Evolutionary conservation across 2,888 invertebrate genomes (phyloP), one percentile per base, ranked within the genome.

Genomic region (Margaritifera margaritifera): DNA sequence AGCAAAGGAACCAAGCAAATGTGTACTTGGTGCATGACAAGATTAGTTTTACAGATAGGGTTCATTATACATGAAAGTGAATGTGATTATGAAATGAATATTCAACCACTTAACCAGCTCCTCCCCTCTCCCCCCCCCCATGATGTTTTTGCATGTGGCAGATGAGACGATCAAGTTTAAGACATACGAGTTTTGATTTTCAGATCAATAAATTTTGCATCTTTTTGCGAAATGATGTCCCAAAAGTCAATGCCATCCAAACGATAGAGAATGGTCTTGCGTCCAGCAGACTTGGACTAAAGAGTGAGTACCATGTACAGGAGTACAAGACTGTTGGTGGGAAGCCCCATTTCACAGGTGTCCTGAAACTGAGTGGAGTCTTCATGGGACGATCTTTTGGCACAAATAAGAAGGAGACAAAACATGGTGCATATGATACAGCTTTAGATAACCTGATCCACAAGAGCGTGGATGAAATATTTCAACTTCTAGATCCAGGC

Each of bases 361-460:
- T 74, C 3, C 71, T 85, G 11, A 71, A 62, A n/a, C 65, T 85
- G 25, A 72, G 74, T 50, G 75, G 72, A 1, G 75, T 82, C 19
- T 85, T 84, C 68, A 63, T 84, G 57, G 81, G 81, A 1, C 62
- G 84, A 15, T 74, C 79, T 42, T 78, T 83, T 2, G 78, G 77
- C 5, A 74, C 78, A 25, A 82, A 76, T 71, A 85, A 84, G 66
- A 83, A 82, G 55, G 83, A 82, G 22, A 71, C 83, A 8, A 85
- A 84, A 62, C 79, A 79, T 53, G 78, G 80, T 19, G 79, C 80
- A 22, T 85, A 81, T 68, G 69, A 79, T 50, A 82, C 81, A 63
- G 82, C 80, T 20, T 63, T 84, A 19, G 71, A 82, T 55, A 65
- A 81, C 6, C 75, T 84, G 62, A 66, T 73, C 57, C 70, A 75